Conservation (phyloP, 2,113 vertebrate species). For the Paraplagusia blochii region DNA sequence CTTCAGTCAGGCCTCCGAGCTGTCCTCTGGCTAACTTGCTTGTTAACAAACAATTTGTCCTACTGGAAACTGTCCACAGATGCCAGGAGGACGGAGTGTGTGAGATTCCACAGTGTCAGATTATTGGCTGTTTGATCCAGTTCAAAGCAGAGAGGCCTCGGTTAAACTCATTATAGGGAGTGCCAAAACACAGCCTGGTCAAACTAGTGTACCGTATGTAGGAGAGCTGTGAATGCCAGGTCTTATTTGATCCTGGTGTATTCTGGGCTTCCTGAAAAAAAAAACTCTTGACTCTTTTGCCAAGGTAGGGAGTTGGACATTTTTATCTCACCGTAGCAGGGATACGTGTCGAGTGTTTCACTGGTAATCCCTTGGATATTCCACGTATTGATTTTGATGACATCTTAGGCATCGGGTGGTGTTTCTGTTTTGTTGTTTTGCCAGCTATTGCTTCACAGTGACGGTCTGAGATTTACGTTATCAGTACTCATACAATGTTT, state of each 20-base stretch:
- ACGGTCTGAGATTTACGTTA: not conserved
- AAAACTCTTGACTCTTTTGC: conserved; percentile 32
- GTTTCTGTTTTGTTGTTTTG: not conserved
- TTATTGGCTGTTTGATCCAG: conserved; percentile 68
- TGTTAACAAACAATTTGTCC: conserved; percentile 67
- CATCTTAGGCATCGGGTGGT: conserved; percentile 18
- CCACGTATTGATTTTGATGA: conserved; percentile 42
- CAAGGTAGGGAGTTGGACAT: conserved; percentile 43
- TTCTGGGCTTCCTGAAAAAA: conserved; percentile 56
- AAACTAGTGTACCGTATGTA: conserved; percentile 40
- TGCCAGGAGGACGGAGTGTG: conserved; percentile 58
- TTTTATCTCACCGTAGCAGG: conserved; percentile 34
- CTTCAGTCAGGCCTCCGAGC: conserved; percentile 58
- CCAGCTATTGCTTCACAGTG: conserved; percentile 5
- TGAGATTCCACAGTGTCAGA: conserved; percentile 50
- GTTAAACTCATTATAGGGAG: conserved; percentile 63
- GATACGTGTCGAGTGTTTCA: conserved; percentile 41
- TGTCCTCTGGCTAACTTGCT: conserved; percentile 55
- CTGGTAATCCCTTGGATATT: conserved; percentile 41
- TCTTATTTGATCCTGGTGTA: conserved; percentile 45
- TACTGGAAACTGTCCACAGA: conserved; percentile 55
- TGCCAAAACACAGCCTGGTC: conserved; percentile 40
- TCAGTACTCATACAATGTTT: not conserved
- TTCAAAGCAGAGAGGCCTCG: conserved; percentile 59
- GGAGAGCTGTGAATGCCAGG: conserved; percentile 58